Evolutionary conservation across 1,140 invertebrate species (phyloP), one percentile per base, ranked within the genome.

Genomic region (Psilanteris sp.): DNA sequence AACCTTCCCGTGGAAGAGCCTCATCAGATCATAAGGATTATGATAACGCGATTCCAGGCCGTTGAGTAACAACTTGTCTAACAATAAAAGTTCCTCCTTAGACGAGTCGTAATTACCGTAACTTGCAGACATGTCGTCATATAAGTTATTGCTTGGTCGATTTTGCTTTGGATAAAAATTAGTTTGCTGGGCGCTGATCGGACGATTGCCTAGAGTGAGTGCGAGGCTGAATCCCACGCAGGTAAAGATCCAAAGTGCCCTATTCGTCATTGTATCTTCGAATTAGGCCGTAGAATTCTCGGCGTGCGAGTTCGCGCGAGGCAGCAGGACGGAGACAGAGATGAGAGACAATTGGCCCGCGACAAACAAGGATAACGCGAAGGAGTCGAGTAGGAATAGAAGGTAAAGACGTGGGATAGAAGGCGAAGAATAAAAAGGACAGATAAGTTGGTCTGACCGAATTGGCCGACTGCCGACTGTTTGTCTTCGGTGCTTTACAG

Each of bases 141-240:
- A 48, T 22, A 67, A 57, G 26, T 81, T 79, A 48, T 80, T 77
- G 64, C 78, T 71, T n/a, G 61, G 57, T 54, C 79, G 78, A 44
- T 77, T 79, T 27, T 78, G 74, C 11, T 62, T 61, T 2, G 31
- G 55, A 7, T 75, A 61, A 41, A 62, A 61, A 36, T 68, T 9
- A 34, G 44, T 57, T 18, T 82, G 59, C 52, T 78, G 71, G 29
- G 79, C 61, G 70, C 72, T 75, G 24, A 77, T 67, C 3, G 80
- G 82, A 20, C 81, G 80, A 72, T 82, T 81, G 11, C 71, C 82
- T 31, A 84, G 59, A 16, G 76, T 76, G n/a, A 83, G 43, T 15
- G 82, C 81, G 29, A 83, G 71, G n/a, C 81, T 81, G 11, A 83
- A 54, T 73, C 83, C 82, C 48, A 82, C 82, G 74, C 81, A 85